phyloP scores from a whole-genome alignment of 2,888 invertebrate species.

The Phania funesta region DNA sequence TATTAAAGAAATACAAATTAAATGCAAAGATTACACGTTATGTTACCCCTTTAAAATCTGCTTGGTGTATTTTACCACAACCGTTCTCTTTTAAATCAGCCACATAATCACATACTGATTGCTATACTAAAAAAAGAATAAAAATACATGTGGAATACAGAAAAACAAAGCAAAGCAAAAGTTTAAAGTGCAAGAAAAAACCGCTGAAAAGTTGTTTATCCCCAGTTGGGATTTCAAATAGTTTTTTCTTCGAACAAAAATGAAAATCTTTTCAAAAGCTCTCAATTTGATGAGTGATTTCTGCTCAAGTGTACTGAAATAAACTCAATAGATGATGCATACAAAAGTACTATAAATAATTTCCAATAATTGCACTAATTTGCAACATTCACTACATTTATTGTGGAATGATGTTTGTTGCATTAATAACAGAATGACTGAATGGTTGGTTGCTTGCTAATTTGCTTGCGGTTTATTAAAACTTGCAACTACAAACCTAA shows the following conservation, averaged over 20 bases:
- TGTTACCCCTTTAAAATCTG: no score
- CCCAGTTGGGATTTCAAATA: neutral
- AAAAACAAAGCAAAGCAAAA: no score
- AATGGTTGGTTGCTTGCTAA: neutral
- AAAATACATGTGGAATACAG: no score
- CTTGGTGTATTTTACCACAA: no score
- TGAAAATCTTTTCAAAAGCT: constrained; percentile 1
- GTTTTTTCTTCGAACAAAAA: neutral
- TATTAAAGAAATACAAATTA: no score
- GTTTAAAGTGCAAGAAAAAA: no score
- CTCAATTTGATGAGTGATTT: constrained; percentile 16
- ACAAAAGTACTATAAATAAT: constrained; percentile 16
- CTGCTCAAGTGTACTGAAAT: constrained; percentile 10
- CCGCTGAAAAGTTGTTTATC: constrained; percentile 18
- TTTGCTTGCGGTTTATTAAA: no score
- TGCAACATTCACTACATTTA: constrained; percentile 2
- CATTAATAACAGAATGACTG: neutral
- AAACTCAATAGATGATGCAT: constrained; percentile 16
- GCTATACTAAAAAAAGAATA: no score
- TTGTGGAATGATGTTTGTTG: neutral
- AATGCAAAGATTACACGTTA: no score
- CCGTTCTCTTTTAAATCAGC: no score
- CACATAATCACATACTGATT: neutral
- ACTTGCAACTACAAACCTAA: no score
- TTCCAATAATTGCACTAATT: constrained; percentile 24